These are phyloP conservation scores for Melitaea athalia DNA, from an alignment of 2,888 invertebrate species.

Conservation along the genomic window DNA sequence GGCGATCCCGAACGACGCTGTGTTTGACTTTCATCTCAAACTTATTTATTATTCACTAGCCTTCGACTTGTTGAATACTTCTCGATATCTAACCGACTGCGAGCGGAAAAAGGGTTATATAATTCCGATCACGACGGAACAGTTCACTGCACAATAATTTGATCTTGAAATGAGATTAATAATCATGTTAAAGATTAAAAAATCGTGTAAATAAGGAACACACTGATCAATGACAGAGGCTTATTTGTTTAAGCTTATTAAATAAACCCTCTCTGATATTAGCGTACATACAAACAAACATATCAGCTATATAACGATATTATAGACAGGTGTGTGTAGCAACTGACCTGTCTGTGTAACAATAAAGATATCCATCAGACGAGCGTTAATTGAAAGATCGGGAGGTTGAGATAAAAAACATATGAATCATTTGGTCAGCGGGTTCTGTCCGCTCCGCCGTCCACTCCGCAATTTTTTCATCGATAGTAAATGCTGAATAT, in stretches of 20 bases:
- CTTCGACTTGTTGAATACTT: constrained; percentile 44
- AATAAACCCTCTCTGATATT: too few species aligned
- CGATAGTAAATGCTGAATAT: constrained; percentile 2
- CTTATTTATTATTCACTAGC: constrained; percentile 50
- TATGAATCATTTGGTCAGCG: constrained; percentile 47
- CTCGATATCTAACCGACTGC: neutral
- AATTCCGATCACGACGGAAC: neutral
- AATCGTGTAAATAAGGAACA: too few species aligned
- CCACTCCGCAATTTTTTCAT: constrained; percentile 1
- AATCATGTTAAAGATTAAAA: too few species aligned
- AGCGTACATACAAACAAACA: too few species aligned
- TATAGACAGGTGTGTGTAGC: too few species aligned
- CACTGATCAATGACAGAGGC: too few species aligned
- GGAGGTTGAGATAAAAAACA: constrained; percentile 39
- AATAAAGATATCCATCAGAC: constrained; percentile 30
- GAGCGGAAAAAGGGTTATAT: neutral
- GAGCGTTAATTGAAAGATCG: constrained; percentile 40
- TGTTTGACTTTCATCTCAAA: constrained; percentile 45
- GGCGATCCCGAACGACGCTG: neutral
- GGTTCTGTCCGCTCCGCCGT: constrained; percentile 18
- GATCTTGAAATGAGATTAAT: too few species aligned
- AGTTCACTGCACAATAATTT: neutral
- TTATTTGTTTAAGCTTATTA: too few species aligned
- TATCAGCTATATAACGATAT: too few species aligned
- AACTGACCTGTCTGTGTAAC: neutral